These are phyloP conservation scores for Phyto melanocephala DNA, from an alignment of 2,888 invertebrate genomes.

Conservation along the genomic window DNA sequence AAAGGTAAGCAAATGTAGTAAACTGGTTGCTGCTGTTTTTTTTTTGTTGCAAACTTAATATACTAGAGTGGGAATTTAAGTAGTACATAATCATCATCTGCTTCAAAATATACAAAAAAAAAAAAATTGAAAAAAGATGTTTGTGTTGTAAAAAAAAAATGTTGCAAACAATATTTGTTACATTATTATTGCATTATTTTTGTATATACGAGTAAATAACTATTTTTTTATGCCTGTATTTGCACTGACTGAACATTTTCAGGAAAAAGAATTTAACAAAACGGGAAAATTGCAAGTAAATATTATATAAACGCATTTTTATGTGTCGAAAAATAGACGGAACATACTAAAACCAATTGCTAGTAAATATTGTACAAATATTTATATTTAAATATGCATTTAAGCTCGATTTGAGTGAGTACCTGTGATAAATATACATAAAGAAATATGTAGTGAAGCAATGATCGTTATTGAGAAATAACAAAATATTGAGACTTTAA, in stretches of 20 bases:
- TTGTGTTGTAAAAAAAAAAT: background rate
- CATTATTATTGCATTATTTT: background rate
- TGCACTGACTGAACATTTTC: background rate
- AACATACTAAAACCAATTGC: too few species aligned
- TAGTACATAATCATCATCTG: constrained; percentile 5
- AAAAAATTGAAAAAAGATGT: background rate
- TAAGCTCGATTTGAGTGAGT: background rate
- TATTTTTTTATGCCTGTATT: background rate
- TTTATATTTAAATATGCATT: background rate
- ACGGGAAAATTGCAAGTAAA: background rate
- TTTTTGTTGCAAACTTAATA: background rate
- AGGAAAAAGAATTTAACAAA: background rate
- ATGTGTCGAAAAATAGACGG: background rate
- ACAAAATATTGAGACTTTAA: too few species aligned
- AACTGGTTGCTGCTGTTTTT: background rate
- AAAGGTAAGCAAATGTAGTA: background rate
- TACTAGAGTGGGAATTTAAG: background rate
- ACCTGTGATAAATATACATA: too few species aligned
- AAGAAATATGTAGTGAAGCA: too few species aligned
- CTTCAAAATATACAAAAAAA: background rate
- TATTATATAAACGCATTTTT: background rate
- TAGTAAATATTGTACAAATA: background rate
- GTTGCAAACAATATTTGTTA: background rate
- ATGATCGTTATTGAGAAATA: too few species aligned
- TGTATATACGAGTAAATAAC: background rate